A percentile compares a stretch with the other conserved stretches of the same genome.
Conservation (phyloP, 2,113 vertebrate genomes). For the Oryctolagus cuniculus region mOryCun1.1 NC_091438.1:149453001-149453500, state of each 20-base stretch:
- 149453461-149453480: not conserved
- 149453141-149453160: not conserved
- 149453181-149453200: not conserved
- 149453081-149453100: not conserved
- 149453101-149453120: not conserved
- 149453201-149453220: not conserved
- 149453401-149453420: not conserved
- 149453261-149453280: not conserved
- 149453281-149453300: not conserved
- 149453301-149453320: not conserved
- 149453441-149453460: not conserved
- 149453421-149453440: not conserved
- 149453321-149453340: not conserved
- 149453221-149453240: not conserved
- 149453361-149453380: not conserved
- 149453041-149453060: not conserved
- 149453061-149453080: not conserved
- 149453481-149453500: not conserved
- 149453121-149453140: not conserved
- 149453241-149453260: too few relatives aligned
- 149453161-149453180: not conserved
- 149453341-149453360: accelerated
- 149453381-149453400: not conserved
- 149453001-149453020: not conserved
- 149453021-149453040: not conserved